A percentile compares a stretch with the other conserved stretches of the same genome.
Evolutionary conservation across 2,797 vertebrate species (phyloP).

Genomic region (Sebastes kiyomatsui): DNA sequence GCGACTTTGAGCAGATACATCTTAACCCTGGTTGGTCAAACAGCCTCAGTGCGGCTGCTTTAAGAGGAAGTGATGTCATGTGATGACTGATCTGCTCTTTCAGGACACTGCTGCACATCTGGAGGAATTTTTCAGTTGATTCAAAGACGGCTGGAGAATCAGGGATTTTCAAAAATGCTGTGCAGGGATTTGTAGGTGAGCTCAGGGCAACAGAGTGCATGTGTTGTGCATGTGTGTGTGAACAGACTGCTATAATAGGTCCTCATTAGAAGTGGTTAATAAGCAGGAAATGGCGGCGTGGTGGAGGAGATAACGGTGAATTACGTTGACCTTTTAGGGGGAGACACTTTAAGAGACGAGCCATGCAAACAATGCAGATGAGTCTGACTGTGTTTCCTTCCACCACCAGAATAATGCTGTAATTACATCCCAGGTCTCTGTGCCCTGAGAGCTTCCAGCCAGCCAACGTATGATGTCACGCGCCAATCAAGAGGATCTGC

Average conservation of each 20-base stretch:
- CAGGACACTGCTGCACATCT: conserved; percentile 33
- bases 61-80: conserved; percentile 3
- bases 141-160: conserved; percentile 57
- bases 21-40: conserved; percentile 6
- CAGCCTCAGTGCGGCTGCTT: conserved; percentile 21
- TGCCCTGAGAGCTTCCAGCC: background rate
- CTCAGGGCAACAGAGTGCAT: conserved; percentile 15
- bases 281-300: conserved; percentile 57
- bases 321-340: conserved; percentile 54
- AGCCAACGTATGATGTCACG: background rate
- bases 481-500: background rate
- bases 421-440: background rate
- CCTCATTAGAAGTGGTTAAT: conserved; percentile 57
- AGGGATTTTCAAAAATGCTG: conserved; percentile 35
- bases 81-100: conserved; percentile 41
- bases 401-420: background rate
- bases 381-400: background rate
- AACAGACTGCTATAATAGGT: conserved; percentile 23
- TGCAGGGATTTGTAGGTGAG: conserved; percentile 53
- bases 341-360: conserved; percentile 27
- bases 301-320: conserved; percentile 48
- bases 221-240: conserved; percentile 1
- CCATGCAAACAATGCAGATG: conserved; percentile 37
- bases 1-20: no score
- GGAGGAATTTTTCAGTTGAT: conserved; percentile 38